Evolutionary conservation across 2,113 vertebrate species (phyloP).

Genomic region (Chloropsis hardwickii): DNA sequence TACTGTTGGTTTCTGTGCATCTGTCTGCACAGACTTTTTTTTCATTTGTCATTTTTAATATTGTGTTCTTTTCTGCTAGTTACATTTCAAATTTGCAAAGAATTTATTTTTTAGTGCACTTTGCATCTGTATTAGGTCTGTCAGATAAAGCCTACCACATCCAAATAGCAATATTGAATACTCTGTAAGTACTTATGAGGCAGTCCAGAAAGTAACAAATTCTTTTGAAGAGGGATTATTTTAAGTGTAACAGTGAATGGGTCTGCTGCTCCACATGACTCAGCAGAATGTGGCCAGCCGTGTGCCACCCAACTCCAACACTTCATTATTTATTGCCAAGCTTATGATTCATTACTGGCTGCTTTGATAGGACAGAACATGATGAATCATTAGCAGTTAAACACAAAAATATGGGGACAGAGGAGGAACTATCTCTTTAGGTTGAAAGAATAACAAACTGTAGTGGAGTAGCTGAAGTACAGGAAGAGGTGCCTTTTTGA

Average conservation of each 20-base stretch:
- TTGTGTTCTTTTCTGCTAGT: neutral
- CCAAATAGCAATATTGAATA: neutral
- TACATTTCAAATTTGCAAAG: neutral
- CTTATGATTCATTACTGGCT: neutral
- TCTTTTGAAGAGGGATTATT: neutral
- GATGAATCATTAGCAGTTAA: neutral
- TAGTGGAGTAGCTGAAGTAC: neutral
- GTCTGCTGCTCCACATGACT: neutral
- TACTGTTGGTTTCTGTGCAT: slow-evolving; percentile 43
- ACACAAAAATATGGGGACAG: neutral
- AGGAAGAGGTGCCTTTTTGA: neutral
- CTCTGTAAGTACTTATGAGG: neutral
- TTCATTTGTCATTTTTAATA: neutral
- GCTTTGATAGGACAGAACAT: neutral
- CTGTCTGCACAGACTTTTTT: neutral
- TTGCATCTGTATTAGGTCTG: neutral
- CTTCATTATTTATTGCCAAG: neutral
- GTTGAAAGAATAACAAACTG: neutral
- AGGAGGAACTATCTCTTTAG: neutral
- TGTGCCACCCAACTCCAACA: neutral
- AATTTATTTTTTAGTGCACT: neutral
- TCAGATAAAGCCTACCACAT: neutral
- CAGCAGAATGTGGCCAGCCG: neutral
- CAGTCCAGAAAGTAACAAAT: neutral
- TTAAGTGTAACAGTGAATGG: neutral